Percentiles rank a stretch among this genome's conserved stretches.
Conservation (phyloP, 1,140 invertebrate genomes). For the Lamellibrachia luymesi region DNA sequence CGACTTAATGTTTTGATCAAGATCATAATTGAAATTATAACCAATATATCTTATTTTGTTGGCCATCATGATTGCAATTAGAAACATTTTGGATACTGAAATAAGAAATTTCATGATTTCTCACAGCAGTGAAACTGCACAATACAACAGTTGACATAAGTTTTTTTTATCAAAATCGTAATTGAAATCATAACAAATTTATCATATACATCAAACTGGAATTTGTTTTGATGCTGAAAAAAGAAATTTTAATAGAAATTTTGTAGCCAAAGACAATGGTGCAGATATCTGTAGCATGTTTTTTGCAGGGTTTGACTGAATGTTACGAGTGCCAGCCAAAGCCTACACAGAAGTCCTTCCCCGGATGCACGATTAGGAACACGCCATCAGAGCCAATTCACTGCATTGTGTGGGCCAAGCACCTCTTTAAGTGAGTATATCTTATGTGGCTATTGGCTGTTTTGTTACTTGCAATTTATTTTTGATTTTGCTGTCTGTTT, state of each 20-base stretch:
- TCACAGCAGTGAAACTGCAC: too few relatives aligned
- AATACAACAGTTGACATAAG: too few relatives aligned
- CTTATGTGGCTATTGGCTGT: too few relatives aligned
- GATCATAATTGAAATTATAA: background rate
- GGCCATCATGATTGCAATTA: too few relatives aligned
- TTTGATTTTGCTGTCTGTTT: too few relatives aligned
- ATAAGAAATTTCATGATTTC: too few relatives aligned
- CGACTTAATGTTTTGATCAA: background rate
- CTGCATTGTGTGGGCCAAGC: constrained; percentile 99
- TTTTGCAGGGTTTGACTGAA: constrained; percentile 74
- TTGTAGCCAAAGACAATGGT: background rate
- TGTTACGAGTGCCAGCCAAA: constrained; percentile 97
- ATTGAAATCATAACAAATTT: too few relatives aligned
- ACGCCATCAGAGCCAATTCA: constrained; percentile 99
- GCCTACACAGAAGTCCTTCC: constrained; percentile 86
- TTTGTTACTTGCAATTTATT: too few relatives aligned
- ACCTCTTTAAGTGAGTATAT: constrained; percentile 87
- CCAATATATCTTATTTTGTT: too few relatives aligned
- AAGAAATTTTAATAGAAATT: background rate
- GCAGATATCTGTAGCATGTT: background rate
- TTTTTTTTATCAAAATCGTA: too few relatives aligned
- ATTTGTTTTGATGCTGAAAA: background rate
- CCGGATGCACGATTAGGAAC: constrained; percentile 97
- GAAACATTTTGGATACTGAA: too few relatives aligned
- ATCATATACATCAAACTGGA: background rate